Base-by-base conservation (phyloP, 1,140 invertebrate genomes). In the Phortica variegata region DNA sequence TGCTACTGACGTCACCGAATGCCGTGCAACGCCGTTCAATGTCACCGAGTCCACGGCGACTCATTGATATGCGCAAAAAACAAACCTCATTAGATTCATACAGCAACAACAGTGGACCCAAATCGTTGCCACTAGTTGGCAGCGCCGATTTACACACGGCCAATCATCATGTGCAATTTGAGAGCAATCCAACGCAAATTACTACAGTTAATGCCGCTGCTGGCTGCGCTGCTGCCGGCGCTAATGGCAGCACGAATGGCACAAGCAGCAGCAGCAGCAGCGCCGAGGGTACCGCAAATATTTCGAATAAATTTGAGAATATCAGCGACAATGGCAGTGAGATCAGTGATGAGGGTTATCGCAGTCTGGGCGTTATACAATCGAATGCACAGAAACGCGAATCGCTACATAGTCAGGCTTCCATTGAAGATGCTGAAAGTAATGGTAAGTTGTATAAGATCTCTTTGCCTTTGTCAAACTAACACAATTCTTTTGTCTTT, bases 321-420 rank as follows among this genome's bases (percentile, higher is more conserved):
- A 84, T 88, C 48, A 89, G 87, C 47, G 90, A 91, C 72, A 90
- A 89, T 56, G 87, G 89, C 3, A 91, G 89, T 46, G 89, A 91
- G 70, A 87, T 91, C 15, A 91, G 89, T 33, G 90, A 93, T 75
- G 90, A 91, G 68, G 90, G 90, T 3, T 93, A 93, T 65, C 83
- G 89, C 61, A 91, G 88, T 62, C 75, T 90, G 54, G 87, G 87
- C 6, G 79, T 87, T 18, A 82, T 87, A 20, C 85, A 85, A 47
- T 78, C 79, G 16, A 77, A 71, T 74, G 76, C 77, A 75, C 80
- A 81, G 80, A 68, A 85, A 82, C 75, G 83, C 71, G 80, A 82
- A 42, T 85, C 83, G 41, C 69, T 85, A 43, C 81, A 83, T 63
- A 85, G 83, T 75, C 84, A 85, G 75, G 82, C 83, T 51, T 85